These are phyloP conservation scores for Oxyteleia sp. DNA, from an alignment of 2,888 invertebrate species.

Conservation along the genomic window DNA sequence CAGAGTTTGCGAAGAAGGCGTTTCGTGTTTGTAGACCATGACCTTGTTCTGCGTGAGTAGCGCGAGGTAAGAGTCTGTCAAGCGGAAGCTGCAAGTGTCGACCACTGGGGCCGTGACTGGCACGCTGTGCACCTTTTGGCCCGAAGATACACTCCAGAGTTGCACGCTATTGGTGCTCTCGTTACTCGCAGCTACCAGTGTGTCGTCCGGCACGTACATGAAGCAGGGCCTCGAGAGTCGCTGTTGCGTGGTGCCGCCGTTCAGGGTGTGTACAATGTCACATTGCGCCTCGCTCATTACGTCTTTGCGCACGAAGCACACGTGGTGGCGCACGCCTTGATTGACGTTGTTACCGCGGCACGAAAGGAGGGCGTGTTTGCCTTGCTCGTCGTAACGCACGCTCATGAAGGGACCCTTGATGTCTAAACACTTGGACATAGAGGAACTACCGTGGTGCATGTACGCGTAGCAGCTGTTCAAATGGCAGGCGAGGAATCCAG, in stretches of 20 bases:
- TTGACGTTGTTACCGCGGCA: constrained; percentile 90
- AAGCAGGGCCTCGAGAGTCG: constrained; percentile 91
- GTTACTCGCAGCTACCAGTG: constrained; percentile 92
- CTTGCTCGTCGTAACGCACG: constrained; percentile 90
- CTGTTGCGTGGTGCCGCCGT: constrained; percentile 91
- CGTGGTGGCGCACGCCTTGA: constrained; percentile 88
- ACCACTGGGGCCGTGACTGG: constrained; percentile 91
- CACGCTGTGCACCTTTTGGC: constrained; percentile 89
- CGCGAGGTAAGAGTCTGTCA: constrained; percentile 89
- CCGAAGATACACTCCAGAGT: constrained; percentile 90
- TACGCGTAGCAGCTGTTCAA: constrained; percentile 92
- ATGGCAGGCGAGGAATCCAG: constrained; percentile 92
- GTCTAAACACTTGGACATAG: constrained; percentile 88
- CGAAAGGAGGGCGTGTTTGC: constrained; percentile 91
- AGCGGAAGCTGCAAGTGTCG: constrained; percentile 90
- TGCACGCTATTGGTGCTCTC: constrained; percentile 91
- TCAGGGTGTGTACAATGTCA: constrained; percentile 90
- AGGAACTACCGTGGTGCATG: constrained; percentile 87
- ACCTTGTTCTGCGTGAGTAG: constrained; percentile 91
- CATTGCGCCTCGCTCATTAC: constrained; percentile 88
- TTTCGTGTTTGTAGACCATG: constrained; percentile 89
- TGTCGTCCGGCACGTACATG: constrained; percentile 89
- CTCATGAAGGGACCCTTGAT: constrained; percentile 93
- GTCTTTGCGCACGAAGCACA: constrained; percentile 88
- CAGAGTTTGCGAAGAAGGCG: constrained; percentile 43